Evolutionary conservation across 2,797 vertebrate species (phyloP), one percentile per base, ranked within the genome.

Genomic region (Hydrolagus colliei): DNA sequence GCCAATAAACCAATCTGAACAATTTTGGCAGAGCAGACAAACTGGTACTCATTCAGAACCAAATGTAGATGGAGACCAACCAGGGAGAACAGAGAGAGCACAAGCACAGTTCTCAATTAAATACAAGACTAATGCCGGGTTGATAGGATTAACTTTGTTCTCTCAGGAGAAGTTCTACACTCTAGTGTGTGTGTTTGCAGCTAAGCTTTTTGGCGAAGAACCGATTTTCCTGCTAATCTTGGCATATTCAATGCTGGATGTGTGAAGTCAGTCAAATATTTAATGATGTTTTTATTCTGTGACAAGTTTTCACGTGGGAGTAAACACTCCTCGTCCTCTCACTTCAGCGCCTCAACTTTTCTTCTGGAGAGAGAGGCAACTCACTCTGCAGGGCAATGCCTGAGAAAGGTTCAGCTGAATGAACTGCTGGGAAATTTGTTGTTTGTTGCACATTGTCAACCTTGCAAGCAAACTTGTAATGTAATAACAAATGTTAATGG

Each of bases 61-160:
- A 68, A 18, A 65, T 71, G 20, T 63, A 77, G 27, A 16, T 65
- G 20, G 63, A 71, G 32, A 84, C 67, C 65, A 71, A 18, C 32
- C 68, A 84, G 16, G 9, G 41, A 20, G 65, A 20, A 84, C 27
- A 68, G 68, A 35, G 27, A 84, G 41, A 52, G 41, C 41, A 71
- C 65, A 68, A 84, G n/a, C 41, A 11, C 20, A n/a, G 5, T 41
- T 84, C 79, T 52, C 41, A 63, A 41, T 13, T 84, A 20, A 84
- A 2, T 14, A 71, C 32, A 82, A 52, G 32, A 35, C 32, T 20
- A 27, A 52, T 67, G 65, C 41, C 6, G 41, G 41, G 41, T 52
- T 52, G 79, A 71, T 68, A 68, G 12, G 27, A 35, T 82, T 67
- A 32, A 82, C 71, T 84, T 35, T 20, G 27, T 84, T 84, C 79